Percentiles rank a stretch among this genome's conserved stretches.
Evolutionary conservation across 2,113 vertebrate genomes (phyloP).

Genomic region (Salvator merianae): DNA sequence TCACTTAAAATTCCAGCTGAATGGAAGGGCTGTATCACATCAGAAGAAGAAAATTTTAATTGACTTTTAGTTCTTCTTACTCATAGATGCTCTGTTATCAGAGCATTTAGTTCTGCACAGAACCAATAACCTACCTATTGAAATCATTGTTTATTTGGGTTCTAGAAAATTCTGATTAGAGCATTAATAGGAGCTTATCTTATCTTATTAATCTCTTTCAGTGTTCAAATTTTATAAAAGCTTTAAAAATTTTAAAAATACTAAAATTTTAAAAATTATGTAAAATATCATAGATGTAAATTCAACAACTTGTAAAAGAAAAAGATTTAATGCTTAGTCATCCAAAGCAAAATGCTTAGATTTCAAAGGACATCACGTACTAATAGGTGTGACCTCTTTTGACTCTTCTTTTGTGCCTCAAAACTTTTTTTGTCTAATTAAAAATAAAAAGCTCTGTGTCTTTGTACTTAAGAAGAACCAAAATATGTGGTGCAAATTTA

Average conservation of each 20-base stretch:
- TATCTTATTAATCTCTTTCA: no score
- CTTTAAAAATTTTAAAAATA: no score
- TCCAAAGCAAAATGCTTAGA: no score
- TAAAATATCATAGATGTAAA: neutral
- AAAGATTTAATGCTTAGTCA: neutral
- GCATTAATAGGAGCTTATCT: neutral
- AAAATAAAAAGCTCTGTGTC: no score
- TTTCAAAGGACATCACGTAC: neutral
- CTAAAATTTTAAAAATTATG: no score
- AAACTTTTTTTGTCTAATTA: conserved; percentile 44
- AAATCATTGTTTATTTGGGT: neutral
- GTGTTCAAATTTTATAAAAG: no score
- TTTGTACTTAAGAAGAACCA: conserved; percentile 39
- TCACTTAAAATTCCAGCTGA: neutral
- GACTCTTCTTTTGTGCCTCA: neutral
- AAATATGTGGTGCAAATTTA: conserved; percentile 29
- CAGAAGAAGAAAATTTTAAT: neutral
- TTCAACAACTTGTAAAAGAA: neutral
- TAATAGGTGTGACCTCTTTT: neutral
- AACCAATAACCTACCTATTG: neutral
- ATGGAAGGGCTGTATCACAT: neutral
- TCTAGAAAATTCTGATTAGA: neutral
- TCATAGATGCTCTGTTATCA: neutral
- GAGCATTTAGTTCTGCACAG: neutral
- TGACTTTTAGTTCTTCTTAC: neutral